Evolutionary conservation across 2,797 vertebrate genomes (phyloP).

Genomic region (Botia kubotai): DNA sequence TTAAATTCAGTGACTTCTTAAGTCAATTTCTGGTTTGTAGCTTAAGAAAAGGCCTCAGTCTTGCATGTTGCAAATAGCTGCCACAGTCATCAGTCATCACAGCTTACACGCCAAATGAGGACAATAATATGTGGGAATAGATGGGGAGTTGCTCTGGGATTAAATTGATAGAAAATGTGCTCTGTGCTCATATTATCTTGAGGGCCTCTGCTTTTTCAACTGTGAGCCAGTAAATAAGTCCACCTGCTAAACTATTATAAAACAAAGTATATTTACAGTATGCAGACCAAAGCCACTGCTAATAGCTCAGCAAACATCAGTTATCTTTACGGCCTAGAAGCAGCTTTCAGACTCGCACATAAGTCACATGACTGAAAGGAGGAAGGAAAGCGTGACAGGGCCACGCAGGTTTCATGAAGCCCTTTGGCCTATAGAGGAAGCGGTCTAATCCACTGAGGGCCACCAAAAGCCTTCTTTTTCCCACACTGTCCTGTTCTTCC

Average conservation of each 20-base stretch:
- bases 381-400: slow-evolving; percentile 62
- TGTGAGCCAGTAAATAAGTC: background rate
- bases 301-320: slow-evolving; percentile 1
- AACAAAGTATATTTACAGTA: background rate
- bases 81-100: slow-evolving; percentile 19
- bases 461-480: slow-evolving; percentile 13
- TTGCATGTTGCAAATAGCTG: slow-evolving; percentile 35
- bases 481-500: slow-evolving; percentile 51
- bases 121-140: slow-evolving; percentile 38
- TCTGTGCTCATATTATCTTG: background rate
- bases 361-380: slow-evolving; percentile 49
- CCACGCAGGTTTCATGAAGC: slow-evolving; percentile 61
- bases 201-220: background rate
- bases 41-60: slow-evolving; percentile 17
- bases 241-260: slow-evolving; percentile 4
- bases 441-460: slow-evolving; percentile 38
- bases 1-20: no score
- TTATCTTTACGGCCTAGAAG: slow-evolving; percentile 32
- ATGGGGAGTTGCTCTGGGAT: slow-evolving; percentile 37
- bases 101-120: slow-evolving; percentile 34
- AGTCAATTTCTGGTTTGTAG: slow-evolving; percentile 21
- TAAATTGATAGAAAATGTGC: slow-evolving; percentile 12
- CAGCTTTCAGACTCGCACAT: slow-evolving; percentile 1
- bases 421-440: slow-evolving; percentile 63
- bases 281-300: background rate